Base-by-base conservation (phyloP, 1,140 invertebrate species). In the Hypsibius dujardini region DNA sequence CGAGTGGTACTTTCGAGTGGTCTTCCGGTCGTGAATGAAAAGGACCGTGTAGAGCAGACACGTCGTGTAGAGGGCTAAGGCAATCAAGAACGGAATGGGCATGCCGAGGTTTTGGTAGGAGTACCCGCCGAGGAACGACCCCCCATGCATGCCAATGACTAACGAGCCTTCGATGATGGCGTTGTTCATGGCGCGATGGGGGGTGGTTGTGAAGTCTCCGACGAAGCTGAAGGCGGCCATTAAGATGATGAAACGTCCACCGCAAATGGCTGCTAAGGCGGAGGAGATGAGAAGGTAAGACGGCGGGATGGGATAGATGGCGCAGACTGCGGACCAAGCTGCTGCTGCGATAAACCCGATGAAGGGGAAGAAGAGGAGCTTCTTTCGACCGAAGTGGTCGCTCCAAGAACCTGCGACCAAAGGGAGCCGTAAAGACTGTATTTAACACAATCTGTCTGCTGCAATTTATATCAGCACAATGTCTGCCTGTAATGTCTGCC, bases 261-360 rank as follows among this genome's bases (percentile, higher is more conserved):
- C 50, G 7, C 7, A n/a, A n/a, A 56, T 7, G 50, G 50, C 7
- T 7, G 50, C 7, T n/a, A 56, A n/a, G n/a, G n/a, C 50, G n/a
- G 50, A n/a, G 50, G 50, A 56, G n/a, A 56, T n/a, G 50, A 56
- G 50, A 56, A 56, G 50, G 50, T 56, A 56, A n/a, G 50, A 56
- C 50, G 50, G 50, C 7, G 50, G 50, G n/a, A 56, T n/a, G 50
- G 50, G 50, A 56, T n/a, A n/a, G 50, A 56, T 56, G 7, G n/a
- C 50, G n/a, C 50, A 56, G n/a, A 56, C 7, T 7, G 50, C 50
- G 7, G 50, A 7, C 50, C 50, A 56, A 7, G 50, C 50, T 56
- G 50, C 50, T 56, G 50, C 50, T 7, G 50, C 50, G n/a, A n/a
- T n/a, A 7, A 56, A n/a, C 7, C 50, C 50, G 50, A 56, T 7